Base-by-base conservation (phyloP, 2,113 vertebrate genomes). In the Eretmochelys imbricata region DNA sequence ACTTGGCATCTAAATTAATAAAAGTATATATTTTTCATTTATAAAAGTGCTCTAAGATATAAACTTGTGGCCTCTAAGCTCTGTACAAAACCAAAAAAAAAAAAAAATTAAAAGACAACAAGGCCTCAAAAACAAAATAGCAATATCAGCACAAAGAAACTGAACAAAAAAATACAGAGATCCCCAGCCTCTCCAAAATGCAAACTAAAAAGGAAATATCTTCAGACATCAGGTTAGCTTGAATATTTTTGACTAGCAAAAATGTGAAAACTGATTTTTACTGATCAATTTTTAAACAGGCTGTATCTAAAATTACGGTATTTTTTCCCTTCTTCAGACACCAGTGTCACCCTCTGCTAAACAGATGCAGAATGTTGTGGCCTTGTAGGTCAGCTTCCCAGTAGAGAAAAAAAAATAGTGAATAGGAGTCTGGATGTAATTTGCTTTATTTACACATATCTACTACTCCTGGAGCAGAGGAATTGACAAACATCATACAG, bases 381-480 rank as follows among this genome's bases (percentile, higher is more conserved):
- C 20, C 62, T 87, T 20, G 35, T 2, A n/a, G 38, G 51, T 17
- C 55, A 59, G 17, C 16, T 69, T 87, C 29, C 22, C 20, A 59
- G 12, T 38, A 50, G 8, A 0, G 0, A n/a, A 75, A 46, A n/a
- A 75, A 46, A 42, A 75, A 25, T 10, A 75, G 38, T 76, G 42
- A 27, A 46, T 25, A 42, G 24, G 22, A 76, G 12, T 76, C 72
- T 42, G 10, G 8, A 22, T 76, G 4, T 62, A 50, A 86, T 10
- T 19, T 38, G 80, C 17, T 79, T 6, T 1, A 62, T 65, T 80
- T 55, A n/a, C 2, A 2, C 38, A 31, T 11, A 20, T 59, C 4
- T 12, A 69, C 35, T 62, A 75, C 46, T 79, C 24, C 35, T 35
- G 27, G n/a, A 2, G 35, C 0, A 0, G 5, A 8, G 14, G 46